Evolutionary conservation across 1,140 invertebrate genomes (phyloP).

Genomic region (Caenorhabditis briggsae): DNA sequence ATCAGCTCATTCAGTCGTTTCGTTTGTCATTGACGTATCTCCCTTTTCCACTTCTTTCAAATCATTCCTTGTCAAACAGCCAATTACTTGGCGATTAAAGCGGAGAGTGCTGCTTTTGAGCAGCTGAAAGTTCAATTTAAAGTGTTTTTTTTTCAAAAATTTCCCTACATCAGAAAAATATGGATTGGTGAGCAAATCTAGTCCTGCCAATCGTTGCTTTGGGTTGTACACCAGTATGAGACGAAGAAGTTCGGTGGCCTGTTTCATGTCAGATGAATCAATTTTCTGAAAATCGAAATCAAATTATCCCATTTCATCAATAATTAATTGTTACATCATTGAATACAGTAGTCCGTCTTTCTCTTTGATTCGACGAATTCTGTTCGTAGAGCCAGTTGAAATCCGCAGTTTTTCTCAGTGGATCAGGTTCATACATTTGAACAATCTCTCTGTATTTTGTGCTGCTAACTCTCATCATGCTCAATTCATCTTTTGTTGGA

Average conservation of each 20-base stretch:
- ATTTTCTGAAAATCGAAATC: constrained; percentile 60
- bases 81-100: no score
- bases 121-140: no score
- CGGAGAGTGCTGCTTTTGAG: no score
- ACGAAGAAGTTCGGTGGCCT: constrained; percentile 58
- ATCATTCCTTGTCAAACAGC: no score
- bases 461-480: constrained; percentile 63
- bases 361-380: not conserved
- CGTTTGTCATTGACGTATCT: no score
- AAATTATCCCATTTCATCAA: not conserved
- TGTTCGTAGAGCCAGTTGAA: not conserved
- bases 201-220: constrained; percentile 55
- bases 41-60: no score
- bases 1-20: no score
- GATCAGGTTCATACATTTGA: not conserved
- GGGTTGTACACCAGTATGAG: constrained; percentile 66
- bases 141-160: no score
- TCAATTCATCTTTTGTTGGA: constrained; percentile 82
- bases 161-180: constrained; percentile 63
- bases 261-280: not conserved
- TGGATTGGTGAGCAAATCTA: constrained; percentile 61
- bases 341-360: not conserved
- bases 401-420: not conserved
- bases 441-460: constrained; percentile 43
- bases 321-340: not conserved